Evolutionary conservation across 2,888 invertebrate genomes (phyloP).

Genomic region (Archaeoteleia sp.): DNA sequence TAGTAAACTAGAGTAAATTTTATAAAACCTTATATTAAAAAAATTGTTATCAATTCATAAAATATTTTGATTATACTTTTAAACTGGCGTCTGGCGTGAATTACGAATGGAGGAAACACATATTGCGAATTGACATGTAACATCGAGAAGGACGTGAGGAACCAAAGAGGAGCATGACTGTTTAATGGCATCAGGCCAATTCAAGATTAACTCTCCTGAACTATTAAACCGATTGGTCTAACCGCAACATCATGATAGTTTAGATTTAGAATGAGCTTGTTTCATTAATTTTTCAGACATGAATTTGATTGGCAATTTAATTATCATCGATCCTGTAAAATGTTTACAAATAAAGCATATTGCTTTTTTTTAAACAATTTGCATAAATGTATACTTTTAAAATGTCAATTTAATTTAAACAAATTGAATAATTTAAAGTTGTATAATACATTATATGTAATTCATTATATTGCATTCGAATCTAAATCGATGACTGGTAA

Average conservation of each 20-base stretch:
- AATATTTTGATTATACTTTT: neutral
- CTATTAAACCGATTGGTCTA: constrained; percentile 53
- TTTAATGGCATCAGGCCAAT: constrained; percentile 52
- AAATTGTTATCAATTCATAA: too few relatives aligned
- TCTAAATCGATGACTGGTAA: too few relatives aligned
- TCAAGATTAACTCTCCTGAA: constrained; percentile 54
- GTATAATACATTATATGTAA: too few relatives aligned
- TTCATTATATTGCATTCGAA: too few relatives aligned
- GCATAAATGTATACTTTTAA: too few relatives aligned
- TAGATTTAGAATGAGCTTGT: constrained; percentile 48
- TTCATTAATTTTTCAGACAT: constrained; percentile 29
- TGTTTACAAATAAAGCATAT: too few relatives aligned
- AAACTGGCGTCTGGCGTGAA: constrained; percentile 2
- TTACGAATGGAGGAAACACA: constrained; percentile 23
- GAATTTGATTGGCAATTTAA: neutral
- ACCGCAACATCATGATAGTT: constrained; percentile 43
- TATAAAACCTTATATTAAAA: too few relatives aligned
- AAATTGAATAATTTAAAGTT: too few relatives aligned
- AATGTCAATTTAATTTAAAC: too few relatives aligned
- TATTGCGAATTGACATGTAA: constrained; percentile 49
- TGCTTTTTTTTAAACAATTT: too few relatives aligned
- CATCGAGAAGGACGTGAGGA: constrained; percentile 33
- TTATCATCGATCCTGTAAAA: too few relatives aligned
- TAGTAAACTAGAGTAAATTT: too few relatives aligned
- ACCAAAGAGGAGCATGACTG: constrained; percentile 43